phyloP scores from a whole-genome alignment of 2,797 vertebrate species.

The Ataeniobius toweri region DNA sequence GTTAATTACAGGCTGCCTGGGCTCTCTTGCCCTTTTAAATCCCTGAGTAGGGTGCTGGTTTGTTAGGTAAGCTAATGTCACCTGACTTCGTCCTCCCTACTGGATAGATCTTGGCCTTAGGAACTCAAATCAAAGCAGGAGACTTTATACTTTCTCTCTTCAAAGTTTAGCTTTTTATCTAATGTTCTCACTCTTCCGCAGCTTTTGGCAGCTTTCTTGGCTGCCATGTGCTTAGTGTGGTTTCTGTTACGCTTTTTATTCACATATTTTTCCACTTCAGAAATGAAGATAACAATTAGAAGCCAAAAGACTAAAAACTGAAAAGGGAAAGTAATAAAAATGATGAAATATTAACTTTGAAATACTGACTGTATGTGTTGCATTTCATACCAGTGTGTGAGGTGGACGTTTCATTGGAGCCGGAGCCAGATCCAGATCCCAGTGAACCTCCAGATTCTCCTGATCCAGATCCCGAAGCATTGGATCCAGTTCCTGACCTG shows the following conservation, averaged over 20 bases:
- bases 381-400: conserved; percentile 76
- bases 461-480: conserved; percentile 79
- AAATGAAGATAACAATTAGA: neutral
- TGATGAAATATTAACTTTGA: neutral
- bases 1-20: neutral
- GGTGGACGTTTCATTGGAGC: conserved; percentile 77
- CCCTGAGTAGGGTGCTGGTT: no score
- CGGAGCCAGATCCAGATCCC: conserved; percentile 63
- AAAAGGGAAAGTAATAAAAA: neutral
- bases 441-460: conserved; percentile 77
- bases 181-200: neutral
- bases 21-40: no score
- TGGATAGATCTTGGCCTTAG: neutral
- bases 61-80: neutral
- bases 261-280: neutral
- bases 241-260: neutral
- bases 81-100: neutral
- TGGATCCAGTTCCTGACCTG: conserved; percentile 77
- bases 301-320: neutral
- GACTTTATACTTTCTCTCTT: neutral
- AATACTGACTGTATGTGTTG: neutral
- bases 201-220: neutral
- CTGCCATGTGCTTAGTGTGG: neutral
- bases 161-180: neutral
- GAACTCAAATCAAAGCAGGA: neutral